phyloP scores from a whole-genome alignment of 1,140 invertebrate species.

The Bombus consobrinus region DNA sequence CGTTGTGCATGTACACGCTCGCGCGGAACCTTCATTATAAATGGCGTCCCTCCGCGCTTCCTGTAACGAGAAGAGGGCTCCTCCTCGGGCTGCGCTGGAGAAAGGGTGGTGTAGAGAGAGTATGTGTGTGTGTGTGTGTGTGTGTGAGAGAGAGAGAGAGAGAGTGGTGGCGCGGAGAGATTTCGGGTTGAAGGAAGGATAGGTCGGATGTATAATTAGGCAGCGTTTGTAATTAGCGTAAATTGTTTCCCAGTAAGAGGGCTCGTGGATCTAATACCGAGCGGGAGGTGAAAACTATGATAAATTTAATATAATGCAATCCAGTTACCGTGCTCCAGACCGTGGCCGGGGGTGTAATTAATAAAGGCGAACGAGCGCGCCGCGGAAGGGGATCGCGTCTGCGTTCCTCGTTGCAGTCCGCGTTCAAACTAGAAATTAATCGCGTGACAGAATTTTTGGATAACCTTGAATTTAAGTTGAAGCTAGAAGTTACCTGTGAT shows the following conservation, averaged over 20 bases:
- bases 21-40: slow-evolving; percentile 78
- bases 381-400: not conserved
- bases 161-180: slow-evolving; percentile 61
- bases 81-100: not conserved
- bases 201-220: slow-evolving; percentile 78
- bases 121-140: no score
- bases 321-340: slow-evolving; percentile 47
- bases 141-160: slow-evolving; percentile 28
- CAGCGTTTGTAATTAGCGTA: slow-evolving; percentile 81
- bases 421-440: not conserved
- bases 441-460: not conserved
- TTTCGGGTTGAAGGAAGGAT: slow-evolving; percentile 67
- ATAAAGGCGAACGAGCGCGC: slow-evolving; percentile 49
- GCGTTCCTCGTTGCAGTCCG: not conserved
- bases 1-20: slow-evolving; percentile 54
- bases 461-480: no score
- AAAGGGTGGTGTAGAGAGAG: not conserved
- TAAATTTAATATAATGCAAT: slow-evolving; percentile 69
- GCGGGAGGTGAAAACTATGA: slow-evolving; percentile 66
- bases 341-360: slow-evolving; percentile 46
- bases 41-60: slow-evolving; percentile 71
- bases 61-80: slow-evolving; percentile 66
- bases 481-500: no score
- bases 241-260: slow-evolving; percentile 79
- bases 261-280: slow-evolving; percentile 63